Percentiles rank a stretch among this genome's conserved stretches.
phyloP scores from a whole-genome alignment of 2,888 invertebrate species.

The Epistrophe grossulariae region DNA sequence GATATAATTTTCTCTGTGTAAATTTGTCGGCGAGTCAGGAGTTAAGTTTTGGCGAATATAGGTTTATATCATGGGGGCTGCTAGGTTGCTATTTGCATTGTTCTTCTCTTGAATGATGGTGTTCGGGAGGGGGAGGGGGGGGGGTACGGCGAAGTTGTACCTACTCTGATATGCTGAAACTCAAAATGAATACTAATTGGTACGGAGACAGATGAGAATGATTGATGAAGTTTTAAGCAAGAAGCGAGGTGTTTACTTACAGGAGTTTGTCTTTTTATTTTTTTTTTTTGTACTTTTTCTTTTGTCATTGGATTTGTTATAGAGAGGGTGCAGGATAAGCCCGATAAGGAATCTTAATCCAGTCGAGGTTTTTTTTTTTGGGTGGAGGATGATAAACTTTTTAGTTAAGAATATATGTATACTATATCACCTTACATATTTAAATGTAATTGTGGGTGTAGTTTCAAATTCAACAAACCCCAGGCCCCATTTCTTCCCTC shows the following conservation, averaged over 20 bases:
- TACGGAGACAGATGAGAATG: constrained; percentile 75
- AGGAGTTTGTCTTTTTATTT: background rate
- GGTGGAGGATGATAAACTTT: constrained; percentile 26
- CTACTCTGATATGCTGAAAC: constrained; percentile 72
- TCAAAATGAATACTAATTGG: constrained; percentile 75
- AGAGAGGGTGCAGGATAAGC: background rate
- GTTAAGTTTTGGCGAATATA: constrained; percentile 49
- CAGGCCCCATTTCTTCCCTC: no score
- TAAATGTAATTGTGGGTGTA: constrained; percentile 18
- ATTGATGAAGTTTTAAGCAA: constrained; percentile 74
- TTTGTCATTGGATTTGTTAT: constrained; percentile 7
- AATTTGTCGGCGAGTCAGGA: constrained; percentile 52
- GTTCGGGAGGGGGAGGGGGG: background rate
- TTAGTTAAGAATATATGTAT: background rate
- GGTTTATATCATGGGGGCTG: background rate
- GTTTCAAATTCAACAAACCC: background rate
- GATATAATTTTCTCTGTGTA: constrained; percentile 46
- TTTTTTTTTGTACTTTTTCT: background rate
- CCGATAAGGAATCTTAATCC: constrained; percentile 39
- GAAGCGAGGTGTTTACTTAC: constrained; percentile 62
- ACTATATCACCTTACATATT: constrained; percentile 1
- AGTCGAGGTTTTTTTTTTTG: constrained; percentile 4
- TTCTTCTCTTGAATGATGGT: constrained; percentile 23
- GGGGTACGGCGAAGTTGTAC: no score
- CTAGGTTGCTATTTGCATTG: constrained; percentile 51